Evolutionary conservation across 2,113 vertebrate species (phyloP).

Genomic region (Tragelaphus imberbis): DNA sequence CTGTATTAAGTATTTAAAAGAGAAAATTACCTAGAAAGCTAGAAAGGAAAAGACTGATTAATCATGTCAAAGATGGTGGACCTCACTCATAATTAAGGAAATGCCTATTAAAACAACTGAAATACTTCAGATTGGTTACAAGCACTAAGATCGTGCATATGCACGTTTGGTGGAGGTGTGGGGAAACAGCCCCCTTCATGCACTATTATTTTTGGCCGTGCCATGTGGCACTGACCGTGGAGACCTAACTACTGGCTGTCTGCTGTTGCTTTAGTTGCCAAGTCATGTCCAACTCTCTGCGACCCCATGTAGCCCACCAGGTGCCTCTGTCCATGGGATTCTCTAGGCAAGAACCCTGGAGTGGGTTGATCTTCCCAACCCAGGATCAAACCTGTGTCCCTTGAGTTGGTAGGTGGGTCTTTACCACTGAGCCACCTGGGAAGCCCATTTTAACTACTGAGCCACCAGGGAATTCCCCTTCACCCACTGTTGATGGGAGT

Average conservation of each 20-base stretch:
- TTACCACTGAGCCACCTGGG: neutral
- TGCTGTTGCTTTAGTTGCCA: neutral
- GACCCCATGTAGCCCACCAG: neutral
- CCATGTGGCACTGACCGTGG: neutral
- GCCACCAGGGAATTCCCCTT: neutral
- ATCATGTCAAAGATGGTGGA: neutral
- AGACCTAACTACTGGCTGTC: neutral
- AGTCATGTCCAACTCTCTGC: neutral
- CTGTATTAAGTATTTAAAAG: neutral
- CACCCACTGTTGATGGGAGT: neutral
- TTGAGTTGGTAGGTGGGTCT: neutral
- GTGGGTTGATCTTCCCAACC: neutral
- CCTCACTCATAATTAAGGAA: neutral
- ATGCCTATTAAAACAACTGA: neutral
- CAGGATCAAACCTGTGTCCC: neutral
- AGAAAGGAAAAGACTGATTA: neutral
- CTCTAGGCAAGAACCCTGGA: neutral
- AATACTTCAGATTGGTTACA: neutral
- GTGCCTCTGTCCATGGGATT: neutral
- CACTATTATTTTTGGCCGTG: neutral
- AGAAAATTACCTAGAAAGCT: neutral
- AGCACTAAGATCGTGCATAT: neutral
- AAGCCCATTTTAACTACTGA: neutral
- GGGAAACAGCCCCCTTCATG: neutral
- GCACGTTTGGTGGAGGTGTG: neutral